Evolutionary conservation across 2,888 invertebrate species (phyloP), one percentile per base, ranked within the genome.

Genomic region (Drosophila nr. medialis): DNA sequence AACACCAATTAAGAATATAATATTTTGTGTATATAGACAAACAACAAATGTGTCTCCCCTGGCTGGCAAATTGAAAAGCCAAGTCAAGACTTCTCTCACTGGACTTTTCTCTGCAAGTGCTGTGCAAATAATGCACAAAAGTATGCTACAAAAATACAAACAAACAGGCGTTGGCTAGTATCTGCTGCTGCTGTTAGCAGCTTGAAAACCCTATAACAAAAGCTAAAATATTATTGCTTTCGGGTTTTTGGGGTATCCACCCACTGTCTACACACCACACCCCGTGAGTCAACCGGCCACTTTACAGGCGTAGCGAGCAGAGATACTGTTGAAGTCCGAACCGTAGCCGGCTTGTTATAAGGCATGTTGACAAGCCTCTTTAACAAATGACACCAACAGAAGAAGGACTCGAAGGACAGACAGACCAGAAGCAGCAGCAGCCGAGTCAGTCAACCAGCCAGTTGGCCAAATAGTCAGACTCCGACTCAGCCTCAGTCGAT

Each of bases 291-390:
- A 72, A 67, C 59, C 64, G 81, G 81, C 78, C 74, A 77, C 78
- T 79, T 77, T 80, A 76, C 66, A 72, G 76, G 64, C 74, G 79
- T 10, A 63, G 55, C 58, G 51, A 48, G 54, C 53, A 60, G 67
- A 62, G 64, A 72, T 48, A 67, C 58, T 69, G 65, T 69, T 62
- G 50, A 70, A 73, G 75, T 65, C 64, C 85, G 80, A 86, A 73
- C 81, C 89, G 55, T 87, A 85, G 82, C 81, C 77, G 83, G 90
- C 82, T 89, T 89, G 90, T 90, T 90, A 91, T 84, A 87, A 86
- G 91, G 80, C 90, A 89, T 91, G 91, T 91, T 91, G 92, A 91
- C 91, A 91, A 91, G 91, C 91, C 91, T 91, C 91, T 91, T 91
- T 91, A 91, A 88, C 92, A 91, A 91, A 91, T 92, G 91, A 91